A percentile compares a stretch with the other conserved stretches of the same genome.
Conservation (phyloP, 2,888 invertebrate genomes). For the Coenonympha arcania region DNA sequence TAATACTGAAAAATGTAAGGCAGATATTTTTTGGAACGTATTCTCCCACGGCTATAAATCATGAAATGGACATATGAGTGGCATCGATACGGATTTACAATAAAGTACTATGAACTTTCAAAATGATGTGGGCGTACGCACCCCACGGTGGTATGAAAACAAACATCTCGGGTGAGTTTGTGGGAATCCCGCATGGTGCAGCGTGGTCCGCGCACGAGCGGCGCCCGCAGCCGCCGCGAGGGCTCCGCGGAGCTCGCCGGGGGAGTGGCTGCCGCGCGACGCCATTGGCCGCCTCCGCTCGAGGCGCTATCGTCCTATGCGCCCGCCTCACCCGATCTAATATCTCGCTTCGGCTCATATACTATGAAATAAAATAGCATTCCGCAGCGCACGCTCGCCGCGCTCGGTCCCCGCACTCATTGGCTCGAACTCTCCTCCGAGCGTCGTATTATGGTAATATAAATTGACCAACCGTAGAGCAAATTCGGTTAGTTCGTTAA, state of each 20-base stretch:
- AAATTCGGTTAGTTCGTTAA: conserved; percentile 75
- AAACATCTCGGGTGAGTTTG: conserved; percentile 59
- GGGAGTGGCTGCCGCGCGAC: conserved; percentile 41
- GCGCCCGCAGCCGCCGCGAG: conserved; percentile 34
- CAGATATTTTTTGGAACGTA: background rate
- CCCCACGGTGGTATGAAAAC: conserved; percentile 56
- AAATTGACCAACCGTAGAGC: conserved; percentile 74
- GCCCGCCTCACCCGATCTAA: conserved; percentile 42
- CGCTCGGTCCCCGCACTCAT: conserved; percentile 47
- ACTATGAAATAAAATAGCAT: conserved; percentile 49
- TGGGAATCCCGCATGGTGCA: conserved; percentile 70
- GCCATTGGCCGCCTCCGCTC: conserved; percentile 44
- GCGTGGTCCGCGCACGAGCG: conserved; percentile 32
- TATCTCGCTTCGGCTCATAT: conserved; percentile 41
- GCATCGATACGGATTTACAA: conserved; percentile 69
- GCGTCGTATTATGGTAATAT: conserved; percentile 70
- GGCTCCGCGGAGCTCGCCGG: conserved; percentile 21
- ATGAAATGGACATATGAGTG: conserved; percentile 58
- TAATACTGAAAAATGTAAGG: background rate
- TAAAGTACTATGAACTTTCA: conserved; percentile 62
- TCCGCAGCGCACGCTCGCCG: conserved; percentile 30
- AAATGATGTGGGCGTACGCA: conserved; percentile 70
- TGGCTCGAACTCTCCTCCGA: conserved; percentile 47
- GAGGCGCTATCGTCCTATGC: conserved; percentile 44
- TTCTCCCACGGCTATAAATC: conserved; percentile 74